These are phyloP conservation scores for Thaleichthys pacificus DNA, from an alignment of 2,797 vertebrate species.

Conservation along the genomic window DNA sequence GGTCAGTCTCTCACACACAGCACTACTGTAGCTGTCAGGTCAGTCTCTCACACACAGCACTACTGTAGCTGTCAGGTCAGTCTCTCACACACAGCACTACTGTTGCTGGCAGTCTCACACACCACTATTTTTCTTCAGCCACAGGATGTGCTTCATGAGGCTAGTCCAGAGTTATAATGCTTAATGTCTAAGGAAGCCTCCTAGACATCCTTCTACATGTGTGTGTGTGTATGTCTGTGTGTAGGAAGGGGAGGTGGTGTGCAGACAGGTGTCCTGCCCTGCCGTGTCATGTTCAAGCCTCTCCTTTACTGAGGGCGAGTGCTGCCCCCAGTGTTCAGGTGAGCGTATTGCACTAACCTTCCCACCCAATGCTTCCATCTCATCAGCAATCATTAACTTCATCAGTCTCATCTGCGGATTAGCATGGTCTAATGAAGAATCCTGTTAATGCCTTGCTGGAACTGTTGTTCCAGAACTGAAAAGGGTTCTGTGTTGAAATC, in stretches of 20 bases:
- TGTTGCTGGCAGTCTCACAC: constrained; percentile 59
- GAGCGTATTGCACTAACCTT: constrained; percentile 59
- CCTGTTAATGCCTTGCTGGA: no score
- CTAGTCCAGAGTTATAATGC: neutral
- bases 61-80: no score
- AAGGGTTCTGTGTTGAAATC: no score
- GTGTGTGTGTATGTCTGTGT: neutral
- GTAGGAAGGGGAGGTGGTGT: constrained; percentile 89
- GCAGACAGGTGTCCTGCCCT: constrained; percentile 87
- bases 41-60: no score
- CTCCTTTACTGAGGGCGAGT: constrained; percentile 84
- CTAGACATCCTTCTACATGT: neutral
- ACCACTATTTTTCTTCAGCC: neutral
- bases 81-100: neutral
- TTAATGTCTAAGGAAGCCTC: neutral
- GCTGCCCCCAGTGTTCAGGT: constrained; percentile 91
- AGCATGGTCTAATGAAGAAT: no score
- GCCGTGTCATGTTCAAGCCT: constrained; percentile 86
- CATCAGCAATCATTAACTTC: no score
- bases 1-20: no score
- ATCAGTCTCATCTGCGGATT: no score
- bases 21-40: no score
- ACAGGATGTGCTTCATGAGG: neutral
- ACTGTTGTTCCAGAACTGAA: no score
- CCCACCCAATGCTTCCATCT: no score